phyloP scores from a whole-genome alignment of 2,113 vertebrate genomes.

The Lycocorax pyrrhopterus region DNA sequence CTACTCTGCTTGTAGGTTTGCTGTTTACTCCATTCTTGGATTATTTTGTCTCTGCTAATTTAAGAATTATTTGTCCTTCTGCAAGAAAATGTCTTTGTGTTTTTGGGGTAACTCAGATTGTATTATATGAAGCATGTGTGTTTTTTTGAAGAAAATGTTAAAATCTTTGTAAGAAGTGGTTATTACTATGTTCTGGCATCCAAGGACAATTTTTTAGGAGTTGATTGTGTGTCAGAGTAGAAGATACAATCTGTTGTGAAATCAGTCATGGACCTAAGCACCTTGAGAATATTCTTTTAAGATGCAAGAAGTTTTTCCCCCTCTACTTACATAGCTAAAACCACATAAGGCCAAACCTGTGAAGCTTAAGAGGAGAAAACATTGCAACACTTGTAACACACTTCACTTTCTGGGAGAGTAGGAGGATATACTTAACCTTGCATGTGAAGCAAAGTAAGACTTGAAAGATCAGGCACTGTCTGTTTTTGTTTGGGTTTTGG shows the following conservation, averaged over 20 bases:
- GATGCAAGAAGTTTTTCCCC: fast-evolving
- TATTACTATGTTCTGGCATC: background rate
- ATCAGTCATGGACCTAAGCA: background rate
- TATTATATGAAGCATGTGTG: background rate
- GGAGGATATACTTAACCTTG: background rate
- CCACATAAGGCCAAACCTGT: background rate
- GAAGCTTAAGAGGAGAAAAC: background rate
- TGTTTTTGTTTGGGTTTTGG: background rate
- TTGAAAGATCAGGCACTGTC: background rate
- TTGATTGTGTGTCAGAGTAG: background rate
- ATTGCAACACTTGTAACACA: background rate
- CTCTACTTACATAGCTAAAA: background rate
- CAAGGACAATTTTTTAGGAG: background rate
- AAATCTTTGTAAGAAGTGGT: background rate
- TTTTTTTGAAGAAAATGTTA: background rate
- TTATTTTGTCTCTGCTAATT: background rate
- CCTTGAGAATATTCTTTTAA: background rate
- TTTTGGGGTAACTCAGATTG: background rate
- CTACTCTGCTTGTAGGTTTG: background rate
- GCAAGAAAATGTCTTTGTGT: background rate
- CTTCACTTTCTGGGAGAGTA: background rate
- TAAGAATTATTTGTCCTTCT: background rate
- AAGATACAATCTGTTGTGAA: background rate
- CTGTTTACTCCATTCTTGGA: background rate
- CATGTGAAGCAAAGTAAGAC: background rate